Evolutionary conservation across 2,888 invertebrate species (phyloP).

Genomic region (Gastrophysa polygoni): DNA sequence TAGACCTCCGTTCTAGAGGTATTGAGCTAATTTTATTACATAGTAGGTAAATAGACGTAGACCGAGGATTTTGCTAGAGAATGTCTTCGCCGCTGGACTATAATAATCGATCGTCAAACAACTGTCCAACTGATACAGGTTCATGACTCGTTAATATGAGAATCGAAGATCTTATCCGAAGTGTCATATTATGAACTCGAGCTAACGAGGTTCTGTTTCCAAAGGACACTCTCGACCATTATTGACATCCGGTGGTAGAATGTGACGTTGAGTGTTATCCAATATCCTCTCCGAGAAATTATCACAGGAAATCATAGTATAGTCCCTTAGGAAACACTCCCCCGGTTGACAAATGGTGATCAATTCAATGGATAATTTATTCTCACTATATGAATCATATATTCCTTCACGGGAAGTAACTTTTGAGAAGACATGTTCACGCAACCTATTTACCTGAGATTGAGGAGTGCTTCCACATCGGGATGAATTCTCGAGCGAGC

Average conservation of each 20-base stretch:
- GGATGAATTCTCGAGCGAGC: background rate
- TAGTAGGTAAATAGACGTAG: no score
- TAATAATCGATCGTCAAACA: background rate
- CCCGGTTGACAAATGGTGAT: background rate
- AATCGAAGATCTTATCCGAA: background rate
- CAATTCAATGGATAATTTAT: background rate
- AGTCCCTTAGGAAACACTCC: background rate
- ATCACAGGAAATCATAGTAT: no score
- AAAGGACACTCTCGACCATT: background rate
- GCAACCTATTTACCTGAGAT: background rate
- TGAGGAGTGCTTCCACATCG: background rate
- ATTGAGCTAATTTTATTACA: no score
- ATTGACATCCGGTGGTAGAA: background rate
- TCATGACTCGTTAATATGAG: background rate
- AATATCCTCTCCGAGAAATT: background rate
- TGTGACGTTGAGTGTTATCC: background rate
- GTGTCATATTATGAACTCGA: background rate
- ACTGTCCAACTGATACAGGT: background rate
- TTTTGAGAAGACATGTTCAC: background rate
- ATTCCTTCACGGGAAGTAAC: background rate
- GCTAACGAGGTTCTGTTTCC: background rate
- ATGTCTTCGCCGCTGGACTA: no score
- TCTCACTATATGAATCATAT: no score
- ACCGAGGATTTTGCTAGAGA: no score
- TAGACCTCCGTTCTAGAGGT: no score